These are phyloP conservation scores for Orchesellides sinensis DNA, from an alignment of 2,888 invertebrate genomes.

Conservation along the genomic window DNA sequence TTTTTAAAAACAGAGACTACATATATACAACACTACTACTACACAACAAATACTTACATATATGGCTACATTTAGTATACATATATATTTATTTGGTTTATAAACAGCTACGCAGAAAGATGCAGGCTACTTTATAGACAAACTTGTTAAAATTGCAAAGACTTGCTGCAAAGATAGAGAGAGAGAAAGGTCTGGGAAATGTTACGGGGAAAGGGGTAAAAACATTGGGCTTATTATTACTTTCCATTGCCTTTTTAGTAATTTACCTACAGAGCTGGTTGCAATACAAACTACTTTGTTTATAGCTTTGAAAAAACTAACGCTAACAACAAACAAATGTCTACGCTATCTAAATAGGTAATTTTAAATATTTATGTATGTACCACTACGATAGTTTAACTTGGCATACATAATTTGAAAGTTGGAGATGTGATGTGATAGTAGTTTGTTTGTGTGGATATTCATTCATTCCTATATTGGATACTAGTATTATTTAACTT, in stretches of 20 bases:
- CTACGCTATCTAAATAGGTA: too few species aligned
- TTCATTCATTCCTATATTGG: not conserved
- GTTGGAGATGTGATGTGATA: too few species aligned
- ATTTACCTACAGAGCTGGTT: not conserved
- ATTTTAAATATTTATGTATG: too few species aligned
- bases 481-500: not conserved
- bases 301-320: too few species aligned
- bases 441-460: too few species aligned
- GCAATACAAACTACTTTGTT: too few species aligned
- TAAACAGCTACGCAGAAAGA: slow-evolving; percentile 8
- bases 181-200: slow-evolving; percentile 11
- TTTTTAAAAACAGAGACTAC: slow-evolving; percentile 4
- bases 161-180: slow-evolving; percentile 30
- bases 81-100: not conserved
- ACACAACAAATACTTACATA: not conserved
- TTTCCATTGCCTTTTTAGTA: not conserved
- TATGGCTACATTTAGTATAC: slow-evolving; percentile 22
- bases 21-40: slow-evolving; percentile 13
- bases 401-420: too few species aligned
- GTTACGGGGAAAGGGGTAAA: not conserved
- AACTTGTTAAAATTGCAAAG: not conserved
- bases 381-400: too few species aligned
- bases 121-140: not conserved
- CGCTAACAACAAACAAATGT: too few species aligned
- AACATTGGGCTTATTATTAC: slow-evolving; percentile 6